Evolutionary conservation across 2,113 vertebrate genomes (phyloP).

Genomic region (Stomatorhinus ivindoensis): DNA sequence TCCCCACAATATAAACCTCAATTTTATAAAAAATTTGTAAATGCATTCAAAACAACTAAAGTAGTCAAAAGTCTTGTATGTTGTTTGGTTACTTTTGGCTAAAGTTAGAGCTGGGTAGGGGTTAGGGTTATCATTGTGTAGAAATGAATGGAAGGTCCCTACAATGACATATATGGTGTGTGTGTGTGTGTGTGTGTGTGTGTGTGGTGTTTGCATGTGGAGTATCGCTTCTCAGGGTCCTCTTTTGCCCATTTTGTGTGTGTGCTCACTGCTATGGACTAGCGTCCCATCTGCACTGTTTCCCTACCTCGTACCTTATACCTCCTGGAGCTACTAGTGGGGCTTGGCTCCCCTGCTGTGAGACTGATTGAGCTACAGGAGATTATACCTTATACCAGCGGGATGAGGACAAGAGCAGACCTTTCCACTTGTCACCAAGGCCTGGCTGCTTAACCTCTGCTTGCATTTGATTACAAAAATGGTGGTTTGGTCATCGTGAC

Average conservation of each 20-base stretch:
- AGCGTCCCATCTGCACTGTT: not conserved
- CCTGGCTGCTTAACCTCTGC: not conserved
- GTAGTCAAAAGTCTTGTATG: not conserved
- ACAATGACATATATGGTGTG: no score
- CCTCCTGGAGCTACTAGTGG: not conserved
- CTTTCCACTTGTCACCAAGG: not conserved
- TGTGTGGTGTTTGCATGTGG: no score
- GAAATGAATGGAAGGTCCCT: no score
- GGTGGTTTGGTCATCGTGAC: not conserved
- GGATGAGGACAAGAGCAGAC: not conserved
- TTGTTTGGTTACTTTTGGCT: no score
- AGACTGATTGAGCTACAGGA: not conserved
- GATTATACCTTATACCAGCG: not conserved
- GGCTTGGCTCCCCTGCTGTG: not conserved
- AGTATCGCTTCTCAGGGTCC: no score
- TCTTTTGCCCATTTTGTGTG: not conserved
- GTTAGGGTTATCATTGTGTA: no score
- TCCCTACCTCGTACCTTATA: not conserved
- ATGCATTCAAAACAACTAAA: not conserved
- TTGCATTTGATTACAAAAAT: not conserved
- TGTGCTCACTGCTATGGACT: not conserved
- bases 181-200: no score
- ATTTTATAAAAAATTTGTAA: not conserved
- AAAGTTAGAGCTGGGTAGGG: no score
- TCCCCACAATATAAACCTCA: not conserved